Percentiles rank a stretch among this genome's conserved stretches.
These are phyloP conservation scores for Pangasianodon gigas DNA, from an alignment of 2,113 vertebrate genomes.

Conservation along the genomic window DNA sequence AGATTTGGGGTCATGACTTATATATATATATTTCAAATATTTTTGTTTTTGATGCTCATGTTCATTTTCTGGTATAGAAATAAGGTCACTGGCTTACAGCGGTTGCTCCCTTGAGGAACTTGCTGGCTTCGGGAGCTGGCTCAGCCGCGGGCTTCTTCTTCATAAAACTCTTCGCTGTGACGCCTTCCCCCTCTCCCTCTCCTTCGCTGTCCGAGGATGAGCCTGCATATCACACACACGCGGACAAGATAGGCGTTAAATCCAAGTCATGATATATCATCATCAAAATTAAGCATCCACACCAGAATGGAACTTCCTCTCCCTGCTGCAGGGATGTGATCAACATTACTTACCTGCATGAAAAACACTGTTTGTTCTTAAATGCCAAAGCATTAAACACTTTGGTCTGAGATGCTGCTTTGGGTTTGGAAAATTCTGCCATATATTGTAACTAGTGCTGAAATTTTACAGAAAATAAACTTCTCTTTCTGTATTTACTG, in stretches of 20 bases:
- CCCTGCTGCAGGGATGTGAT: neutral
- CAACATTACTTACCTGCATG: neutral
- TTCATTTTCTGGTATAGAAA: neutral
- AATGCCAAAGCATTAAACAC: neutral
- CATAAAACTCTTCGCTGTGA: slow-evolving; percentile 77
- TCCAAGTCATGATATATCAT: neutral
- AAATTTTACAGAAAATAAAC: neutral
- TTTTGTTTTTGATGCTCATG: neutral
- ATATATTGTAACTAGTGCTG: neutral
- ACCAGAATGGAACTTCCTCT: neutral
- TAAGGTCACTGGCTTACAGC: slow-evolving; percentile 31
- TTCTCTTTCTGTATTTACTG: neutral
- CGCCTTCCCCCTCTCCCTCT: slow-evolving; percentile 67
- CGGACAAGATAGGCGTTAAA: neutral
- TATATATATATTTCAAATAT: neutral
- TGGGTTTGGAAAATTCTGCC: neutral
- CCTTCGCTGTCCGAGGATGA: slow-evolving; percentile 72
- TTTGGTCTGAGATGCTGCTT: neutral
- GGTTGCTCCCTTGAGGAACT: slow-evolving; percentile 79
- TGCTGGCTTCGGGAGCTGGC: slow-evolving; percentile 71
- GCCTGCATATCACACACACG: slow-evolving; percentile 48
- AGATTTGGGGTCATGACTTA: neutral
- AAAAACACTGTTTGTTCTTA: neutral
- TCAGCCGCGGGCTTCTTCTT: slow-evolving; percentile 81
- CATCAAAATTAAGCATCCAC: neutral